Conservation (phyloP, 2,797 vertebrate genomes). For the Gephyroberyx darwinii region DNA sequence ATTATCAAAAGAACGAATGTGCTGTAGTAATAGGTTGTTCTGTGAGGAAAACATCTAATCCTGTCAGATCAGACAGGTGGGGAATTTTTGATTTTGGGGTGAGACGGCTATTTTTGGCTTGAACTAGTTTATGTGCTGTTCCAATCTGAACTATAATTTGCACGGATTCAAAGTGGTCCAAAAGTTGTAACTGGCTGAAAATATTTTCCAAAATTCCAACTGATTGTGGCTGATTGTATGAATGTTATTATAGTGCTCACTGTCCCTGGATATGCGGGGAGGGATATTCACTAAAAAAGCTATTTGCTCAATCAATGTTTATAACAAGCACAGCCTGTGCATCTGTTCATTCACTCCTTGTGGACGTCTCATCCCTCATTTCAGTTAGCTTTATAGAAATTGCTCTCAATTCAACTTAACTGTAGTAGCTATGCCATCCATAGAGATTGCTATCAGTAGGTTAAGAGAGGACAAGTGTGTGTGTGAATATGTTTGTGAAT, state of each 20-base stretch:
- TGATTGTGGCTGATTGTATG: too few species aligned
- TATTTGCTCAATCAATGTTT: not conserved
- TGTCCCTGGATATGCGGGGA: not conserved
- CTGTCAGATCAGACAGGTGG: not conserved
- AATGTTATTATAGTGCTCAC: not conserved
- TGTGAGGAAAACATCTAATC: not conserved
- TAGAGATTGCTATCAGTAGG: too few species aligned
- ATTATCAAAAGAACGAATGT: not conserved
- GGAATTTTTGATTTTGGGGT: not conserved
- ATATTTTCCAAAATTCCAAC: not conserved
- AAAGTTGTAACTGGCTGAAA: not conserved
- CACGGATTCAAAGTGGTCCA: not conserved
- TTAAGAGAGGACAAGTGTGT: not conserved
- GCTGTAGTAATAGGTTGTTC: not conserved
- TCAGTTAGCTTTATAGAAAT: not conserved
- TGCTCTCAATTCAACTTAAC: too few species aligned
- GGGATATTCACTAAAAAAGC: not conserved
- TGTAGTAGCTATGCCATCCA: too few species aligned
- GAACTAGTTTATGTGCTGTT: not conserved
- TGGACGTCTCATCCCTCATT: not conserved
- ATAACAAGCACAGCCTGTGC: not conserved
- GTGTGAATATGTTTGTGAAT: not conserved
- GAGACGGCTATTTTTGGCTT: not conserved
- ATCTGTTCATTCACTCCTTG: not conserved
- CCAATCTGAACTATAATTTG: not conserved